Base-by-base conservation (phyloP, 1,140 invertebrate species). In the Dermatophagoides farinae region DNA sequence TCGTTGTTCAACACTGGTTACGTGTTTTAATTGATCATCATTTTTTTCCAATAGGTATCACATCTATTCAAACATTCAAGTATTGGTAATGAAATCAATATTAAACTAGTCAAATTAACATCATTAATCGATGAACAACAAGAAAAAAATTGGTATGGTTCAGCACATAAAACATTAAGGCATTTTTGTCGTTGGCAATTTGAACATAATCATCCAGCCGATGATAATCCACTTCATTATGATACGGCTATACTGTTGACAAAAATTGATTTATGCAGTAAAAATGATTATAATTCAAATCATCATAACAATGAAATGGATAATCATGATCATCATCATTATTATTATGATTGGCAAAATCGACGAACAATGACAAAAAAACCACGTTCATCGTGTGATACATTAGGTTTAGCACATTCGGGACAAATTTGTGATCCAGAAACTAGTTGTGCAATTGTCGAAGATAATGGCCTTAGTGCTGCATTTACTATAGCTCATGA, bases 401-500 rank as follows among this genome's bases (percentile, higher is more conserved):
- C 84, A 8, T 69, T 90, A 64, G 73, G 86, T 10, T 71, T 90
- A 55, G 87, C 87, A 0, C 82, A 88, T 67, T 70, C 87, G n/a
- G 85, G 84, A 41, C 82, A 82, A 31, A 85, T 92, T 75, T 93
- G 89, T 71, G 79, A 81, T 60, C 72, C 75, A 0, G 71, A 77
- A 50, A 77, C 79, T 14, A 84, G 82, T 65, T 93, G 89, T 71
- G 83, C 88, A 10, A 82, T 93, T 62, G 84, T 90, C 31, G 85
- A 86, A 70, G 89, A 93, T 68, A 90, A 88, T 67, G 89, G 89
- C 1, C 76, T 93, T 9, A 81, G 82, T 8, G 84, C 88, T 18
- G 87, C 87, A 4, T 93, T 91, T 68, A 91, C 88, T 11, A 88
- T 92, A 62, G 86, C 88, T 22, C 88, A 92, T 66, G 88, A 93